These are phyloP conservation scores for Progne subis DNA, from an alignment of 2,113 vertebrate genomes.

Conservation along the genomic window DNA sequence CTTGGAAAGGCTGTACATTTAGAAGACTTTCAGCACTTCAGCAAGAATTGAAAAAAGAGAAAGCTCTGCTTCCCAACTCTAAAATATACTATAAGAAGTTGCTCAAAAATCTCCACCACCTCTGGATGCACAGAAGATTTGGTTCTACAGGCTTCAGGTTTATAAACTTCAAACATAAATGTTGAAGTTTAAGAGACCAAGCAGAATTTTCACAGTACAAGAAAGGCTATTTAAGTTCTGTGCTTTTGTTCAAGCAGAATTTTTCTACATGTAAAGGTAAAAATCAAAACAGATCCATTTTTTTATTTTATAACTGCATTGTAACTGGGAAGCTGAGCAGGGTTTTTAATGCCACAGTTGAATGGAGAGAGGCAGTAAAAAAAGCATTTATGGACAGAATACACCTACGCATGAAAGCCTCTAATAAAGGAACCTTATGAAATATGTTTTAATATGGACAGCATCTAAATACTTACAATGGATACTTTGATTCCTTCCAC, in stretches of 20 bases:
- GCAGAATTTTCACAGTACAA: neutral
- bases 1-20: neutral
- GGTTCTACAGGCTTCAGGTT: neutral
- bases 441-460: neutral
- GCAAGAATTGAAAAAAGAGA: neutral
- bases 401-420: neutral
- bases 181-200: neutral
- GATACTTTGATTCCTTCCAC: conserved; percentile 88
- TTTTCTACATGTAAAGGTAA: neutral
- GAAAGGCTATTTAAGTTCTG: neutral
- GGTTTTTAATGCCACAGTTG: neutral
- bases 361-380: neutral
- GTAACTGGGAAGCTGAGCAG: neutral
- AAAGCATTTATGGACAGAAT: neutral
- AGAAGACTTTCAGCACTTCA: neutral
- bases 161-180: neutral
- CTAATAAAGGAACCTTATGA: neutral
- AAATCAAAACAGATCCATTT: neutral
- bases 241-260: neutral
- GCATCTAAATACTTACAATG: conserved; percentile 77
- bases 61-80: neutral
- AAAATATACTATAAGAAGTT: neutral
- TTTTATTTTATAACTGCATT: neutral
- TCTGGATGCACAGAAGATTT: neutral
- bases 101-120: neutral